These are phyloP conservation scores for Mormyrus iriodes DNA, from an alignment of 2,113 vertebrate species.

Conservation along the genomic window DNA sequence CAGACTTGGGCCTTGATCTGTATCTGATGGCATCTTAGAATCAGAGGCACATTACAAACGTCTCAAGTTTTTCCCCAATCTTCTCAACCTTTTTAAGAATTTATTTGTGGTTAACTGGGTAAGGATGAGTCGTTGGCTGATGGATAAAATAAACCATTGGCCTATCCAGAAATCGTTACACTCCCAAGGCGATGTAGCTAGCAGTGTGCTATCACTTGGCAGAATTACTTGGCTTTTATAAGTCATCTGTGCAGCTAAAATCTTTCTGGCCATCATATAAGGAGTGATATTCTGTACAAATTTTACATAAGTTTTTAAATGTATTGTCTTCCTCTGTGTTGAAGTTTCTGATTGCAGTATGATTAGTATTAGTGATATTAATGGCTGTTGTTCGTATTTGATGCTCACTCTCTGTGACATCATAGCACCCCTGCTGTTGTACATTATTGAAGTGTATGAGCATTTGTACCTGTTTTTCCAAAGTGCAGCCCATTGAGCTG, in stretches of 20 bases:
- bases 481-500: background rate
- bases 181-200: background rate
- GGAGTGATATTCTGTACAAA: background rate
- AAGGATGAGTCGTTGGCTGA: background rate
- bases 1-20: background rate
- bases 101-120: background rate
- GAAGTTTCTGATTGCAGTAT: background rate
- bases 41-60: background rate
- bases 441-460: background rate
- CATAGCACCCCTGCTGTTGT: background rate
- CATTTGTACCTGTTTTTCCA: background rate
- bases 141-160: background rate
- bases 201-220: background rate
- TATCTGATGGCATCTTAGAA: background rate
- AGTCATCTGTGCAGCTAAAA: background rate
- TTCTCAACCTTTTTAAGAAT: background rate
- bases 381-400: background rate
- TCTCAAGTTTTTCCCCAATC: background rate
- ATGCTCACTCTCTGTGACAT: background rate
- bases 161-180: background rate
- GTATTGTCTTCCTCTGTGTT: background rate
- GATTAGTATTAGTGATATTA: background rate
- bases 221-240: background rate
- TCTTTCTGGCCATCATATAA: background rate
- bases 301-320: background rate